Percentiles rank a stretch among this genome's conserved stretches.
Evolutionary conservation across 1,140 invertebrate genomes (phyloP).

Genomic region (Matsumurasca onukii): DNA sequence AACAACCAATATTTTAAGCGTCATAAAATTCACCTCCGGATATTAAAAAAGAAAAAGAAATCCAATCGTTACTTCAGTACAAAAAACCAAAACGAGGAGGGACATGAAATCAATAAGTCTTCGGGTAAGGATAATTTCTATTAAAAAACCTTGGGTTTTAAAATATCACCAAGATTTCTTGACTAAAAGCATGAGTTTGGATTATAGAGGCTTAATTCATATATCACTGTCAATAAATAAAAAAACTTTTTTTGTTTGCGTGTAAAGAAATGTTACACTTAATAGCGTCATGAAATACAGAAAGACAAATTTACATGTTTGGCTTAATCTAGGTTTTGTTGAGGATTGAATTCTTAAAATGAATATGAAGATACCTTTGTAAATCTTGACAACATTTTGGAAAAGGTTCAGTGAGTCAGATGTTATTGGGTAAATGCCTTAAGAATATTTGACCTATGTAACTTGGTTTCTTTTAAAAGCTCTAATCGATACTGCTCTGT

Average conservation of each 20-base stretch:
- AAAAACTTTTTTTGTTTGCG: background rate
- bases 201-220: background rate
- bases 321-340: background rate
- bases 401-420: background rate
- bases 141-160: background rate
- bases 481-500: background rate
- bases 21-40: background rate
- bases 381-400: background rate
- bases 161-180: background rate
- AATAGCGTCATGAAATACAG: background rate
- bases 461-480: background rate
- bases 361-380: background rate
- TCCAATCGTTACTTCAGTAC: background rate
- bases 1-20: background rate
- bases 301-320: too few relatives aligned
- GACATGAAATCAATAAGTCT: background rate
- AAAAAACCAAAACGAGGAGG: background rate
- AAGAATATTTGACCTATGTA: background rate
- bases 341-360: background rate
- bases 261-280: background rate
- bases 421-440: background rate
- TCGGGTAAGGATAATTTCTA: background rate
- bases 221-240: background rate
- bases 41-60: slow-evolving; percentile 3
- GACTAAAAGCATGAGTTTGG: background rate